phyloP scores from a whole-genome alignment of 2,113 vertebrate species.

The Recurvirostra avosetta region DNA sequence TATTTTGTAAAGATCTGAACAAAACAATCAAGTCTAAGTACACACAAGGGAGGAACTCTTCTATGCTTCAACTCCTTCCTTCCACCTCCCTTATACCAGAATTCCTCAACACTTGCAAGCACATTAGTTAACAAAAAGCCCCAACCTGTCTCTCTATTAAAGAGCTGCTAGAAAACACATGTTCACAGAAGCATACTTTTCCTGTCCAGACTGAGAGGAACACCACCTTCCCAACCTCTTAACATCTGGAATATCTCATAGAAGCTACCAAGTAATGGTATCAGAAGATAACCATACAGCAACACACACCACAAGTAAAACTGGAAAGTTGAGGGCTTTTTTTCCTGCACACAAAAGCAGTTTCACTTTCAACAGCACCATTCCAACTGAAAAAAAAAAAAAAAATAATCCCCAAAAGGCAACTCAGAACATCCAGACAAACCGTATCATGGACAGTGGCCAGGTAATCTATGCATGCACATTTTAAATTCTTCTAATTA shows the following conservation, averaged over 20 bases:
- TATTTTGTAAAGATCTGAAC: background rate
- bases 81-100: background rate
- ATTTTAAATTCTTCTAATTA: background rate
- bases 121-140: background rate
- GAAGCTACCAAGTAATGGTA: background rate
- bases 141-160: background rate
- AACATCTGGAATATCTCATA: background rate
- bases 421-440: background rate
- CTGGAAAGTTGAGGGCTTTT: background rate
- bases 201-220: background rate
- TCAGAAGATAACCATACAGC: background rate
- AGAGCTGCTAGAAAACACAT: background rate
- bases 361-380: background rate
- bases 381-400: background rate
- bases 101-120: background rate
- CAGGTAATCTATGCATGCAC: background rate
- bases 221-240: background rate
- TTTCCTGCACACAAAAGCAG: background rate
- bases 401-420: background rate
- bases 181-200: background rate
- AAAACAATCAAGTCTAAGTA: background rate
- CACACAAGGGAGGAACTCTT: background rate
- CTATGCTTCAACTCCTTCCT: background rate
- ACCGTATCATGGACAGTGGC: background rate
- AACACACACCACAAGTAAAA: background rate